phyloP scores from a whole-genome alignment of 2,797 vertebrate genomes.

The Sebastes elongatus region DNA sequence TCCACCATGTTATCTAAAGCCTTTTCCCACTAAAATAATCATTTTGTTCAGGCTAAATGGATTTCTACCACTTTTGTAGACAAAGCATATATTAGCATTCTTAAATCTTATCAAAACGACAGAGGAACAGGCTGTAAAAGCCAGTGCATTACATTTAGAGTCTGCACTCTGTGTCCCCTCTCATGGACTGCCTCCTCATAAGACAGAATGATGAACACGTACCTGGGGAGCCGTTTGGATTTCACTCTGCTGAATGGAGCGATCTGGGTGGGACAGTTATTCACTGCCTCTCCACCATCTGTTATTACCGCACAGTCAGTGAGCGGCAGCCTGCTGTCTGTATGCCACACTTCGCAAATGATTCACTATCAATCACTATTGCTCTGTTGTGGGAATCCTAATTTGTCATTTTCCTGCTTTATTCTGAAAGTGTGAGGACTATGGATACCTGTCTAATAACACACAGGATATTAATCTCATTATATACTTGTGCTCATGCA shows the following conservation, averaged over 20 bases:
- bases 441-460: neutral
- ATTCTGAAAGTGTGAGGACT: neutral
- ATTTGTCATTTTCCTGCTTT: slow-evolving; percentile 16
- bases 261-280: slow-evolving; percentile 51
- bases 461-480: neutral
- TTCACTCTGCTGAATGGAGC: slow-evolving; percentile 64
- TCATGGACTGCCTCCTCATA: slow-evolving; percentile 36
- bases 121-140: slow-evolving; percentile 10
- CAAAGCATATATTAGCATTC: slow-evolving; percentile 2
- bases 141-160: slow-evolving; percentile 19
- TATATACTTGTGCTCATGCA: neutral
- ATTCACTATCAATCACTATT: slow-evolving; percentile 48
- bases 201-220: slow-evolving; percentile 57
- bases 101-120: slow-evolving; percentile 6
- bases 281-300: slow-evolving; percentile 56
- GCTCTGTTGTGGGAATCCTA: slow-evolving; percentile 3
- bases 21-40: neutral
- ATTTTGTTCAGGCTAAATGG: neutral
- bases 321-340: slow-evolving; percentile 43
- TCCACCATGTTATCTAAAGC: neutral
- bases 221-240: slow-evolving; percentile 64
- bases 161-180: slow-evolving; percentile 28
- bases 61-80: neutral
- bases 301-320: slow-evolving; percentile 44
- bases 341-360: slow-evolving; percentile 42